phyloP scores from a whole-genome alignment of 2,797 vertebrate genomes.

The Enteromius argenteus region DNA sequence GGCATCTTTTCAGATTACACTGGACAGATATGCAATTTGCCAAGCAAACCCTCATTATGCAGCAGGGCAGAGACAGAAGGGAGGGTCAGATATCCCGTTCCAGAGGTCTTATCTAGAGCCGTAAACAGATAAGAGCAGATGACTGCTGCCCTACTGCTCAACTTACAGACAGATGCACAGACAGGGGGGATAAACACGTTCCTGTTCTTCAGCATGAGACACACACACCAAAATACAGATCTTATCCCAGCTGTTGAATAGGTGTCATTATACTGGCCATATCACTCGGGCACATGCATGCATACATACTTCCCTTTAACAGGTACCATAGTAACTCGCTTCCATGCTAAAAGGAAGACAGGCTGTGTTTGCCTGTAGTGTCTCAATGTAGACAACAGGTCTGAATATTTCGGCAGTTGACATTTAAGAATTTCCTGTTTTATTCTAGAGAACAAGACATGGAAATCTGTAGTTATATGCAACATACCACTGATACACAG shows the following conservation, averaged over 20 bases:
- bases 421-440: constrained; percentile 1
- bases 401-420: background rate
- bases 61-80: constrained; percentile 60
- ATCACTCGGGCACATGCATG: background rate
- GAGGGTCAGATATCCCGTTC: constrained; percentile 83
- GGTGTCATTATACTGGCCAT: constrained; percentile 6
- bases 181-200: constrained; percentile 46
- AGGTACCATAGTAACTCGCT: background rate
- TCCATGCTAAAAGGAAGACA: background rate
- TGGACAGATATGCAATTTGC: constrained; percentile 83
- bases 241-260: constrained; percentile 26
- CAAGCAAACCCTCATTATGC: constrained; percentile 85
- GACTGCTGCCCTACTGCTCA: constrained; percentile 72
- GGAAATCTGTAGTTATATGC: background rate
- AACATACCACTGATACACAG: background rate
- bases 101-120: constrained; percentile 83
- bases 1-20: constrained; percentile 85
- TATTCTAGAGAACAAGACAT: background rate
- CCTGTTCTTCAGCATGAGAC: constrained; percentile 14
- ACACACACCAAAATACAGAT: constrained; percentile 40
- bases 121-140: constrained; percentile 85
- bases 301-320: background rate
- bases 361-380: background rate
- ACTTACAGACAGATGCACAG: constrained; percentile 60
- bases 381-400: background rate